Percentiles rank a stretch among this genome's conserved stretches.
phyloP scores from a whole-genome alignment of 2,797 vertebrate species.

The Channa striata region DNA sequence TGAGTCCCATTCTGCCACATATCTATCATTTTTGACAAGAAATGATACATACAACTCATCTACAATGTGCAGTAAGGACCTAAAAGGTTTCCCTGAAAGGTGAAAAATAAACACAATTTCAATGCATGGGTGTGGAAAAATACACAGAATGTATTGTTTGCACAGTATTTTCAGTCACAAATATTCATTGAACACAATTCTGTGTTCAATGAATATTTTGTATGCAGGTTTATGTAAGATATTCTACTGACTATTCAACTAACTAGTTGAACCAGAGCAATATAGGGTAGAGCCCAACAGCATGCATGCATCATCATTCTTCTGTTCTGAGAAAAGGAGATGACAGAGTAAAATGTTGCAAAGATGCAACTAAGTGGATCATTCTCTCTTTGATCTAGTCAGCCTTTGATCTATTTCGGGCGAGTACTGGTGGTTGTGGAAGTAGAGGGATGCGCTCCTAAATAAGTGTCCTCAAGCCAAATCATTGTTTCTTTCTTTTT shows the following conservation, averaged over 20 bases:
- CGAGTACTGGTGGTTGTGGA: constrained; percentile 45
- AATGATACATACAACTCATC: no score
- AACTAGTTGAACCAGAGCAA: constrained; percentile 28
- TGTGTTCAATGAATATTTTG: neutral
- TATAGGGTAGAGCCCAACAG: constrained; percentile 14
- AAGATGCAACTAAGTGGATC: constrained; percentile 66
- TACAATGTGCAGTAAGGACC: no score
- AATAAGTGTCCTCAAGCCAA: constrained; percentile 54
- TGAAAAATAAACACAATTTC: no score
- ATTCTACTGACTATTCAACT: constrained; percentile 10
- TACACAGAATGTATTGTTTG: neutral
- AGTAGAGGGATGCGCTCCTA: constrained; percentile 55
- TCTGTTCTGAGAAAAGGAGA: constrained; percentile 62
- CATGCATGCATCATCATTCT: constrained; percentile 42
- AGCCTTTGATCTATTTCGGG: constrained; percentile 74
- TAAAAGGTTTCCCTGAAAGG: no score
- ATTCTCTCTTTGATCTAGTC: constrained; percentile 65
- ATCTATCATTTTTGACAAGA: no score
- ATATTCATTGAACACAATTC: neutral
- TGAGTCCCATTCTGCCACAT: no score
- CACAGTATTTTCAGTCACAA: neutral
- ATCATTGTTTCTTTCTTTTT: constrained; percentile 44
- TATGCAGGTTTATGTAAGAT: neutral
- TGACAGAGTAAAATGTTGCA: constrained; percentile 58
- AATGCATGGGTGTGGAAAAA: neutral